Evolutionary conservation across 1,140 invertebrate genomes (phyloP).

Genomic region (Pogonomyrmex californicus): DNA sequence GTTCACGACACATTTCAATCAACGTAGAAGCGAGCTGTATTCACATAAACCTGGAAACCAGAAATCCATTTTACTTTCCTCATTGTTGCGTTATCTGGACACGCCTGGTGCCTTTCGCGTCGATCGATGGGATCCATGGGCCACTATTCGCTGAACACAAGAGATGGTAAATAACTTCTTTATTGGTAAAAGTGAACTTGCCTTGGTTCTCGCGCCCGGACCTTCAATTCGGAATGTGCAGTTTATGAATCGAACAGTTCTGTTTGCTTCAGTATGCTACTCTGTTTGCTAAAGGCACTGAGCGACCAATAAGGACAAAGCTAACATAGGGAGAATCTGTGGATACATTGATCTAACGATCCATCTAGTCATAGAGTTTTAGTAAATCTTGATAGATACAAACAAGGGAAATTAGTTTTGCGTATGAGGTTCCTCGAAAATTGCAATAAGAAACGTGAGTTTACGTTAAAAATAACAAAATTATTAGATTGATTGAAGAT

Average conservation of each 20-base stretch:
- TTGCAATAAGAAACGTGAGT: background rate
- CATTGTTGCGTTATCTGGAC: slow-evolving; percentile 26
- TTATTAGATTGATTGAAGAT: background rate
- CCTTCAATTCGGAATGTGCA: slow-evolving; percentile 51
- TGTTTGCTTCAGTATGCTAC: slow-evolving; percentile 39
- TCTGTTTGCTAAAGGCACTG: slow-evolving; percentile 20
- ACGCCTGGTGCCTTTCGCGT: slow-evolving; percentile 19
- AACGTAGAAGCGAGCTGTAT: slow-evolving; percentile 22
- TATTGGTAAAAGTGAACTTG: slow-evolving; percentile 55
- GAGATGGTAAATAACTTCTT: slow-evolving; percentile 51
- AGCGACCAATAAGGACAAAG: slow-evolving; percentile 35
- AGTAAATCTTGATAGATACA: background rate
- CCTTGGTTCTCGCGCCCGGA: slow-evolving; percentile 31
- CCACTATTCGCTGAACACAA: slow-evolving; percentile 24
- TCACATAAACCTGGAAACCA: slow-evolving; percentile 20
- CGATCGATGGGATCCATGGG: slow-evolving; percentile 37
- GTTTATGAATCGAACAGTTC: slow-evolving; percentile 53
- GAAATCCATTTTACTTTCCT: slow-evolving; percentile 37
- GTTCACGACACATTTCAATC: slow-evolving; percentile 8
- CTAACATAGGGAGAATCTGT: slow-evolving; percentile 38
- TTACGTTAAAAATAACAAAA: background rate
- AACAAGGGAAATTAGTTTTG: background rate
- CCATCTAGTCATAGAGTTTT: slow-evolving; percentile 26
- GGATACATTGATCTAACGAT: slow-evolving; percentile 40
- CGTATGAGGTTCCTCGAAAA: background rate